Conservation (phyloP, 30 jellyfish, hydroid and myxozoan genomes). For the Phacellophora camtschatica region DNA sequence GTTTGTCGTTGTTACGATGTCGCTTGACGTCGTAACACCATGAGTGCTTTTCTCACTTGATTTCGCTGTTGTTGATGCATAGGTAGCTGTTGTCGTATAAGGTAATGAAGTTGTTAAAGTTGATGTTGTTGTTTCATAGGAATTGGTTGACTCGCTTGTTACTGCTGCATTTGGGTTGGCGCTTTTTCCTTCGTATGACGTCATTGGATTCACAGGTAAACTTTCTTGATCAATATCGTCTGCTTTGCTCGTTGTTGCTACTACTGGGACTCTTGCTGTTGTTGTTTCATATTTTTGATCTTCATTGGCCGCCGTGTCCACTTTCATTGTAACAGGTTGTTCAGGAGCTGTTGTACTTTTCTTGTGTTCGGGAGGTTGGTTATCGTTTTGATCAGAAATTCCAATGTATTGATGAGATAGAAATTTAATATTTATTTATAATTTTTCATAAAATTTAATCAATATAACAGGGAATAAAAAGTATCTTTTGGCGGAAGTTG, state of each 20-base stretch:
- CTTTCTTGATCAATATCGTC: not conserved
- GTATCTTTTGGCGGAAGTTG: no score
- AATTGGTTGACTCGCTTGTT: not conserved
- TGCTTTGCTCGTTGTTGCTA: not conserved
- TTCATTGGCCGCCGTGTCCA: slow-evolving; percentile 47
- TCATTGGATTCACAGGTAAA: not conserved
- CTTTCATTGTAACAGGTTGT: slow-evolving; percentile 58
- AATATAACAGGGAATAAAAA: no score
- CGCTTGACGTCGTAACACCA: not conserved
- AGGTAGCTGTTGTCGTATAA: not conserved
- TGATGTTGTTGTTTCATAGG: not conserved
- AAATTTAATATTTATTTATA: no score
- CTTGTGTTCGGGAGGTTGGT: slow-evolving; percentile 29
- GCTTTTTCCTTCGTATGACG: not conserved
- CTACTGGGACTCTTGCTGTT: not conserved
- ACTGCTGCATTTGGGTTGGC: not conserved
- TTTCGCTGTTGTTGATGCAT: not conserved
- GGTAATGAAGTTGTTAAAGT: not conserved
- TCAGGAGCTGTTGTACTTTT: slow-evolving; percentile 32
- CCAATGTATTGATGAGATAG: no score
- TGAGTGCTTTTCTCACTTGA: not conserved
- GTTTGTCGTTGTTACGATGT: not conserved
- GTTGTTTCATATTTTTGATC: not conserved
- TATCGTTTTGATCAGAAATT: not conserved
- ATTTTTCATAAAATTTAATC: no score